These are phyloP conservation scores for Macrotus californicus DNA, from an alignment of 2,113 vertebrate genomes.

Conservation along the genomic window DNA sequence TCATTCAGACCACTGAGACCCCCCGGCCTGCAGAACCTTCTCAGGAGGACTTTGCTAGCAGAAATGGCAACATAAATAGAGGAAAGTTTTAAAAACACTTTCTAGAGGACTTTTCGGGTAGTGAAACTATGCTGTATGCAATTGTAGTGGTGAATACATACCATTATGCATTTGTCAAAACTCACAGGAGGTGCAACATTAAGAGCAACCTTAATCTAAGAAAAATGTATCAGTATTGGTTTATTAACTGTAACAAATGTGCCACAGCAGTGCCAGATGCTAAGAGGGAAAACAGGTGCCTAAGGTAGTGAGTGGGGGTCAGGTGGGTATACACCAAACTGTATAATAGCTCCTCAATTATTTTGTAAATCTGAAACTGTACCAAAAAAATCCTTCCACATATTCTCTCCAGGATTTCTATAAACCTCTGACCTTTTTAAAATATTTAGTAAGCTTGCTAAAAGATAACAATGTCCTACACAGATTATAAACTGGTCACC, in stretches of 20 bases:
- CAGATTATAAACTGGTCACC: neutral
- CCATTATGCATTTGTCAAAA: no score
- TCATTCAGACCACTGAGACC: neutral
- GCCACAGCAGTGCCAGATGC: no score
- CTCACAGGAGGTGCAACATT: no score
- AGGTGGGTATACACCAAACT: neutral
- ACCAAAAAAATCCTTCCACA: neutral
- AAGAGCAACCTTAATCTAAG: no score
- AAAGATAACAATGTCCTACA: neutral
- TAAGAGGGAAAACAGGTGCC: neutral
- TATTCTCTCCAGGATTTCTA: neutral
- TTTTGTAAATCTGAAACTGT: neutral
- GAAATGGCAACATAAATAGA: neutral
- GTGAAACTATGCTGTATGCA: neutral
- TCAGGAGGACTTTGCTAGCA: neutral
- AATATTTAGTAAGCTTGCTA: neutral
- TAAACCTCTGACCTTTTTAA: neutral
- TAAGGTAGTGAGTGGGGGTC: fast-evolving
- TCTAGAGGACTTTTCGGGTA: neutral
- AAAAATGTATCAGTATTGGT: no score
- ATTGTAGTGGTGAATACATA: neutral
- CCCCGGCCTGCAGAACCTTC: neutral
- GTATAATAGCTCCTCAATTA: neutral
- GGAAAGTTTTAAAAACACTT: neutral
- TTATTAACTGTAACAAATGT: no score